These are phyloP conservation scores for Frieseomelitta varia DNA, from an alignment of 1,140 invertebrate genomes.

Conservation along the genomic window DNA sequence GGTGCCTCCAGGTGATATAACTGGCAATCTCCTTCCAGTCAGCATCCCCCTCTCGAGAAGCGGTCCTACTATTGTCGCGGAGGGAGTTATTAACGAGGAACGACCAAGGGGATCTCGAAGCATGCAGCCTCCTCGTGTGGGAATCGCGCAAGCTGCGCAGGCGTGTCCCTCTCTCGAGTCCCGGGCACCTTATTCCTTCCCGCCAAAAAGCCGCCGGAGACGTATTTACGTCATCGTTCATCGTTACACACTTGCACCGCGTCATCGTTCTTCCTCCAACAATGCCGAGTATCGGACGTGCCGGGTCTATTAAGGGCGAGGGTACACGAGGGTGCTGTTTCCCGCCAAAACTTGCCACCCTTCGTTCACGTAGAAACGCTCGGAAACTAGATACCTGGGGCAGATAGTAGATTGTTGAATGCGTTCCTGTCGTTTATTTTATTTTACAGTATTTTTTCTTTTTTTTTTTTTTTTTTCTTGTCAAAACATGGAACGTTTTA, in stretches of 20 bases:
- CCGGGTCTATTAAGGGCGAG: slow-evolving; percentile 14
- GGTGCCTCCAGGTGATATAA: slow-evolving; percentile 67
- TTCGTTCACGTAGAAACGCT: neutral
- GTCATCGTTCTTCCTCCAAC: slow-evolving; percentile 39
- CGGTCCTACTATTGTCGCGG: slow-evolving; percentile 56
- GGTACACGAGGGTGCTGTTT: slow-evolving; percentile 37
- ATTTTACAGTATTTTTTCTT: neutral
- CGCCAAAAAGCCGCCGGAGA: slow-evolving; percentile 55
- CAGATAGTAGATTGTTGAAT: neutral
- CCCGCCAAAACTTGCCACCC: slow-evolving; percentile 56
- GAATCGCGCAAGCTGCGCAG: slow-evolving; percentile 66
- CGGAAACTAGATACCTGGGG: neutral
- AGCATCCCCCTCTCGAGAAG: slow-evolving; percentile 54
- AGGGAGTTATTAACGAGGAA: slow-evolving; percentile 70
- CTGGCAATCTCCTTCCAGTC: slow-evolving; percentile 60
- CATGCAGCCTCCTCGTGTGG: slow-evolving; percentile 59
- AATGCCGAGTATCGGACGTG: slow-evolving; percentile 20
- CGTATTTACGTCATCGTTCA: slow-evolving; percentile 52
- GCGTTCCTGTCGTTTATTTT: neutral
- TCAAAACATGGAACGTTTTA: too few relatives aligned
- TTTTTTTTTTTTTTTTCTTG: too few relatives aligned
- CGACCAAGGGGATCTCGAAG: slow-evolving; percentile 49
- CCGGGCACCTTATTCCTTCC: slow-evolving; percentile 64
- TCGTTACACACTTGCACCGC: slow-evolving; percentile 34
- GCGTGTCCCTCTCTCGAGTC: slow-evolving; percentile 40